Base-by-base conservation (phyloP, 2,888 invertebrate genomes). In the Agrochola litura region DNA sequence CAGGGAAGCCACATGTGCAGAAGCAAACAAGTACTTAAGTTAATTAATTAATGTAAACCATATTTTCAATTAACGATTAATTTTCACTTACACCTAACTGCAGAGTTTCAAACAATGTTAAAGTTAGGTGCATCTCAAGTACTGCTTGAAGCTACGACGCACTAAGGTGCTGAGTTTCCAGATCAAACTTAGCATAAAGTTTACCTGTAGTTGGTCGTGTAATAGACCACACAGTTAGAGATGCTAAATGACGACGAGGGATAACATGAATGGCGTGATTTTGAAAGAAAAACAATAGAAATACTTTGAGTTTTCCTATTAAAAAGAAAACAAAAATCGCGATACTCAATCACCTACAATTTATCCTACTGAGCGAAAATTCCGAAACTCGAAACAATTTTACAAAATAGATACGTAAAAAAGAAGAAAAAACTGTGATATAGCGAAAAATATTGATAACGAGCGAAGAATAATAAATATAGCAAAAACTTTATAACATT, bases 101-200 rank as follows among this genome's bases (percentile, higher is more conserved):
- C 2, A 12, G 64, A 81, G 69, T 72, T 84, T 16, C 41, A 58
- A 76, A 76, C 84, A 77, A 65, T 71, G 71, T 56, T 77, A 71
- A 83, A 84, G 71, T 81, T 77, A 74, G 70, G 54, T 81, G 77
- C 71, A 77, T 84, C 82, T 76, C 75, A 69, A 84, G 71, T 84
- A 75, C 75, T 71, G 56, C 82, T 79, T 64, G 67, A 46, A 68
- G 68, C 76, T 68, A 80, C 56, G 63, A 60, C 61, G 63, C 69
- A 69, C 77, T 83, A 72, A 85, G 77, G 74, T 83, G 74, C 68
- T 54, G 77, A 83, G 73, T 85, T 77, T 77, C 65, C 61, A 81
- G 77, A 85, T 83, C 77, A 83, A 74, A 81, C 85, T 85, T 80
- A 75, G 64, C 74, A 66, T 74, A 72, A 81, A 81, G 77, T 83